Evolutionary conservation across 2,797 vertebrate genomes (phyloP).

Genomic region (Pelodytes ibericus): DNA sequence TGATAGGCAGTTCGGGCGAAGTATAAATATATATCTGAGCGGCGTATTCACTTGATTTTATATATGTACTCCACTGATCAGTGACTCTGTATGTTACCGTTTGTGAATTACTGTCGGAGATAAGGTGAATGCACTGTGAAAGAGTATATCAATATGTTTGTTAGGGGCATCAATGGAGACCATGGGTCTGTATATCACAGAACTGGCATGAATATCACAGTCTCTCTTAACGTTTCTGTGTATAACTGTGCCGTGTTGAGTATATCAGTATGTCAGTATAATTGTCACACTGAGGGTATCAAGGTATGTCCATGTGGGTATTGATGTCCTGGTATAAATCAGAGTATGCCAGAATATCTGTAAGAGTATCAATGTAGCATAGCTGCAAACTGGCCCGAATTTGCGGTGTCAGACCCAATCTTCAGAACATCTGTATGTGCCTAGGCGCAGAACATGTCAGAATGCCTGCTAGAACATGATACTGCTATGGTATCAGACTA

Average conservation of each 20-base stretch:
- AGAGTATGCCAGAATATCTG: too few species aligned
- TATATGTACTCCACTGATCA: slow-evolving; percentile 6
- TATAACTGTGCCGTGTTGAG: too few species aligned
- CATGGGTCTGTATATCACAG: not conserved
- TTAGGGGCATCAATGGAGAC: not conserved
- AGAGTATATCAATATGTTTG: not conserved
- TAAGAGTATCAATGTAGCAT: too few species aligned
- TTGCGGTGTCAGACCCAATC: too few species aligned
- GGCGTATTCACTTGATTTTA: not conserved
- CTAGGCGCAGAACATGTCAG: too few species aligned
- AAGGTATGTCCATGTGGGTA: too few species aligned
- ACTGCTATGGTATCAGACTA: too few species aligned
- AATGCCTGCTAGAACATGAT: too few species aligned
- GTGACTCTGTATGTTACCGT: slow-evolving; percentile 7
- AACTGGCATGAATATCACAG: not conserved
- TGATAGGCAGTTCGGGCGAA: slow-evolving; percentile 11
- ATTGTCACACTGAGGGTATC: too few species aligned
- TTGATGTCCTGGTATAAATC: too few species aligned
- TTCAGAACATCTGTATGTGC: too few species aligned
- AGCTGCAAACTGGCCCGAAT: too few species aligned
- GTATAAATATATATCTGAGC: slow-evolving; percentile 6
- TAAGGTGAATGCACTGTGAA: not conserved
- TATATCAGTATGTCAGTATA: not conserved
- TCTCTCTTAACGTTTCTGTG: not conserved
- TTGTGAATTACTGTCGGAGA: not conserved